A percentile compares a stretch with the other conserved stretches of the same genome.
phyloP scores from a whole-genome alignment of 2,888 invertebrate species.

The Ophraella communa region DNA sequence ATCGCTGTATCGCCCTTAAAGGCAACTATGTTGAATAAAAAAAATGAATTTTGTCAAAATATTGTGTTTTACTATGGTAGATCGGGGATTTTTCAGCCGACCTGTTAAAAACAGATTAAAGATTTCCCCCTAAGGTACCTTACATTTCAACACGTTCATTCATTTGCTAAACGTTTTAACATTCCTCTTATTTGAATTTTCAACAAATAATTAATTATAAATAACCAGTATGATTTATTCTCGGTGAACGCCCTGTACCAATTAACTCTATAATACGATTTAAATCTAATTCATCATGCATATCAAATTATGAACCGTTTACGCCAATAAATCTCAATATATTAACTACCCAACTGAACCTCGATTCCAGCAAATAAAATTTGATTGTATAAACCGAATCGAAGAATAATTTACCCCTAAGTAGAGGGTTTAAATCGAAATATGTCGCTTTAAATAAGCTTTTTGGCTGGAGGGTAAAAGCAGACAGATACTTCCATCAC shows the following conservation, averaged over 20 bases:
- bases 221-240: neutral
- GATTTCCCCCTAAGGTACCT: too few relatives aligned
- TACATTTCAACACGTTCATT: too few relatives aligned
- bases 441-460: conserved; percentile 55
- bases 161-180: too few relatives aligned
- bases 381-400: conserved; percentile 37
- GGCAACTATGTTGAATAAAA: too few relatives aligned
- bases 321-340: neutral
- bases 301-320: neutral
- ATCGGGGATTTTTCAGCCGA: too few relatives aligned
- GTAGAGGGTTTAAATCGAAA: conserved; percentile 52
- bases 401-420: conserved; percentile 42
- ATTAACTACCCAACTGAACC: neutral
- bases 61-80: too few relatives aligned
- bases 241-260: neutral
- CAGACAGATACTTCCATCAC: conserved; percentile 55
- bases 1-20: too few relatives aligned
- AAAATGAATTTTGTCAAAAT: too few relatives aligned
- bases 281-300: neutral
- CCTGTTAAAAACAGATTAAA: too few relatives aligned
- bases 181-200: too few relatives aligned
- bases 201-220: neutral
- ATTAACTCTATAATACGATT: neutral
- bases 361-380: conserved; percentile 19
- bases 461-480: conserved; percentile 49